These are phyloP conservation scores for Maniola jurtina DNA, from an alignment of 1,140 invertebrate species.

Conservation along the genomic window DNA sequence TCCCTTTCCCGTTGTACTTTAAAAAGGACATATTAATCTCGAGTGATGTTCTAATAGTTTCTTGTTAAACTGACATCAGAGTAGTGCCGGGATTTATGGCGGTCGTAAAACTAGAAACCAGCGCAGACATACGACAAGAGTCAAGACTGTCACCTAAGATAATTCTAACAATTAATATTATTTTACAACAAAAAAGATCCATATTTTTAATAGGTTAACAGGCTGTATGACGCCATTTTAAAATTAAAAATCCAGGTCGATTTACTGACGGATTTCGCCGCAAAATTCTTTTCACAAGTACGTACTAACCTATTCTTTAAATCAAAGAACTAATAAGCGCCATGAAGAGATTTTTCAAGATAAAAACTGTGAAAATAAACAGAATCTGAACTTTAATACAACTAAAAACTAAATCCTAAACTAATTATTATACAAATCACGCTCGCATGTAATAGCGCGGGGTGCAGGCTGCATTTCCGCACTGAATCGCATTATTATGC, in stretches of 20 bases:
- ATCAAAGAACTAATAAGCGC: too few relatives aligned
- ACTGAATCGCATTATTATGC: neutral
- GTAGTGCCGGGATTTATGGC: constrained; percentile 27
- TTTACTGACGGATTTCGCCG: too few relatives aligned
- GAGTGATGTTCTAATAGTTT: constrained; percentile 23
- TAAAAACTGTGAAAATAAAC: too few relatives aligned
- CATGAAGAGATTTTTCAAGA: too few relatives aligned
- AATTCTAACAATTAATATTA: too few relatives aligned
- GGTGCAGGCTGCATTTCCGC: neutral
- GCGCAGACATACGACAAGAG: constrained; percentile 9
- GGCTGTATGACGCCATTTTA: too few relatives aligned
- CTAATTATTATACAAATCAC: neutral
- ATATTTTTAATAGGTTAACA: too few relatives aligned
- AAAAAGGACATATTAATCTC: constrained; percentile 15
- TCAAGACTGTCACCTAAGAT: constrained; percentile 3
- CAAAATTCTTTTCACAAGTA: too few relatives aligned
- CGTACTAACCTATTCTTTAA: too few relatives aligned
- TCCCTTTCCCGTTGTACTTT: neutral
- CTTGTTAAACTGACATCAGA: constrained; percentile 23
- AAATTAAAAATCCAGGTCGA: too few relatives aligned
- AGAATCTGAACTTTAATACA: neutral
- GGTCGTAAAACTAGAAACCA: constrained; percentile 26
- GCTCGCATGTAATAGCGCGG: neutral
- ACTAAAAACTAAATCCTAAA: neutral
- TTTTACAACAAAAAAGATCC: too few relatives aligned